Conservation (phyloP, 1,140 invertebrate species). For the Elymnias hypermnestra region DNA sequence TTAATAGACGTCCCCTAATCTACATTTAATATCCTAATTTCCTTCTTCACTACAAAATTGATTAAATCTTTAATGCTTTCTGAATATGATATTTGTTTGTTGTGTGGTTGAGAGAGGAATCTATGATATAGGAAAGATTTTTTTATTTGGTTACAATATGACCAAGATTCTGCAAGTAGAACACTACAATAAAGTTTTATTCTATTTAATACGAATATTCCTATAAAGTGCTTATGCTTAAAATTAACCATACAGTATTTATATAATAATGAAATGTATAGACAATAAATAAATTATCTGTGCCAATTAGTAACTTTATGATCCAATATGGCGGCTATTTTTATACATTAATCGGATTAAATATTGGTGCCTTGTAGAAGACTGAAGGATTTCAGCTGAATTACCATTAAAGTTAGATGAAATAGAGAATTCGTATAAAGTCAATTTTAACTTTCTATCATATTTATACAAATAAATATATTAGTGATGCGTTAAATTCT, state of each 20-base stretch:
- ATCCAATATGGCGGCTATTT: conserved; percentile 37
- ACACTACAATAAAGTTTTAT: no score
- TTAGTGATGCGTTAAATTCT: conserved; percentile 11
- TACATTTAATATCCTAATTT: no score
- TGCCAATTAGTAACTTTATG: conserved; percentile 36
- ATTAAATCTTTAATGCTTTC: no score
- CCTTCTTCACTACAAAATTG: no score
- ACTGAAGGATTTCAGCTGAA: conserved; percentile 36
- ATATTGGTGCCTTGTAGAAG: conserved; percentile 58
- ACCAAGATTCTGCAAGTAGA: no score
- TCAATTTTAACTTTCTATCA: conserved; percentile 1
- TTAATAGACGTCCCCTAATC: no score
- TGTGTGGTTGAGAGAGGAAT: no score
- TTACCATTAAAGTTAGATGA: conserved; percentile 13
- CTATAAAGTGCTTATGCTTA: conserved; percentile 6
- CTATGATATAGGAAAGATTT: no score
- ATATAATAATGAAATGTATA: conserved; percentile 17
- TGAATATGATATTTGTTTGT: no score
- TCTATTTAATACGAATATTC: neutral
- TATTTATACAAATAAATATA: conserved; percentile 3
- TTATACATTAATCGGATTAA: conserved; percentile 27
- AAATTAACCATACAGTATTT: conserved; percentile 15
- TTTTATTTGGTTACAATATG: no score
- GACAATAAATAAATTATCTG: conserved; percentile 25
- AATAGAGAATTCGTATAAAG: conserved; percentile 1